These are phyloP conservation scores for Camelus dromedarius DNA, from an alignment of 2,113 vertebrate species.

Conservation along the genomic window DNA sequence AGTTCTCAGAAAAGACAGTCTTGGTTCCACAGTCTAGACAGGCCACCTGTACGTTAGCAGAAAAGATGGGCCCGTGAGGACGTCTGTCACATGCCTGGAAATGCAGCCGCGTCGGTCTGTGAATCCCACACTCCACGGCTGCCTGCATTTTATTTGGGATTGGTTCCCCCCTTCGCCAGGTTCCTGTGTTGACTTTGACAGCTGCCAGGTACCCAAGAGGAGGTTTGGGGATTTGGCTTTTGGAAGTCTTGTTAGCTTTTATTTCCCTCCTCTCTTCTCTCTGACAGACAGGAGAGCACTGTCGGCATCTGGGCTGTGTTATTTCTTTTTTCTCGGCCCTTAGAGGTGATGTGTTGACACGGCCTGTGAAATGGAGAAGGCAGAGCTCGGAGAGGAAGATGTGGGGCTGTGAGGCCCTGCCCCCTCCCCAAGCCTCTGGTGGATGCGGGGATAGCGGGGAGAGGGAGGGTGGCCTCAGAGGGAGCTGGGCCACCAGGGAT, in stretches of 20 bases:
- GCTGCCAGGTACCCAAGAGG: background rate
- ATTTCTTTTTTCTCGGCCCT: conserved; percentile 51
- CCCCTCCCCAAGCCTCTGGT: background rate
- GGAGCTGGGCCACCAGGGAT: background rate
- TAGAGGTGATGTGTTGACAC: background rate
- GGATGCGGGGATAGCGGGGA: background rate
- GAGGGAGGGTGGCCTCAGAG: background rate
- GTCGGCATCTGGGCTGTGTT: background rate
- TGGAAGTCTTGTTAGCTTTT: conserved; percentile 63
- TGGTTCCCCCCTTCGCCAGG: background rate
- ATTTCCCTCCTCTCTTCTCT: conserved; percentile 27
- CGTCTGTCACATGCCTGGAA: background rate
- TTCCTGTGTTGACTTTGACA: conserved; percentile 70
- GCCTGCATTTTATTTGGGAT: background rate
- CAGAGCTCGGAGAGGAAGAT: background rate
- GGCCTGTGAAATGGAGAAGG: conserved; percentile 24
- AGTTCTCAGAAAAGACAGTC: background rate
- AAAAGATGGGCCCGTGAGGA: background rate
- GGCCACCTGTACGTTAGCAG: background rate
- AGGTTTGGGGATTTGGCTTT: conserved; percentile 59
- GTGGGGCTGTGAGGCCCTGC: background rate
- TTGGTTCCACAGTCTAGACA: background rate
- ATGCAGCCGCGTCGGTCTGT: background rate
- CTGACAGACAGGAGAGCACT: background rate
- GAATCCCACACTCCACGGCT: background rate